Evolutionary conservation across 2,888 invertebrate genomes (phyloP), one percentile per base, ranked within the genome.

Genomic region (Amphipyra tragopoginis): DNA sequence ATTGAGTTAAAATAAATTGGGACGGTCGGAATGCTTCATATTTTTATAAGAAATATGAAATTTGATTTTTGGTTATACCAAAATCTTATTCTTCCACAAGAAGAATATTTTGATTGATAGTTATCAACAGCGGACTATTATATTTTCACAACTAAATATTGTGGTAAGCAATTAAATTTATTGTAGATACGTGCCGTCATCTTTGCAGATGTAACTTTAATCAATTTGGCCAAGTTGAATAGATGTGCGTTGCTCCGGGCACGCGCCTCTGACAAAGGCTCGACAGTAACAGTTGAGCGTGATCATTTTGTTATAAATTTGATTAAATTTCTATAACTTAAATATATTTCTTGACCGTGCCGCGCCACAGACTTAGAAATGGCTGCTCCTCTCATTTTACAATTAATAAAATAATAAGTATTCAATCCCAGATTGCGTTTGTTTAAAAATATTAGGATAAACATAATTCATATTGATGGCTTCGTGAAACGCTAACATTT

Each of bases 241-340:
- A 87, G 75, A 56, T 64, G 66, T 84, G 84, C 86, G 75, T 74
- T 72, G 83, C 78, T 75, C 82, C 79, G 69, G 78, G 87, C 93
- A 91, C 91, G 92, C 85, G 90, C 85, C 82, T 69, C 81, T 78
- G 84, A 88, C 88, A 90, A 91, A 81, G 80, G 60, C 54, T 71
- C 62, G 77, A 78, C 84, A 89, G 88, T 87, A 77, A 78, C 84
- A 89, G 88, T 87, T 86, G 79, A 68, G 71, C 81, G 82, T 83
- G 84, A 85, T 89, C 86, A 90, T 88, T 89, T 89, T 89, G 84
- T 89, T 88, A 87, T 83, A 88, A 89, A 90, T 92, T 92, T 90
- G 88, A 93, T 92, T 93, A 87, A 91, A 90, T 85, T 90, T 91
- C 86, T 89, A 90, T 91, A 88, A 87, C 86, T 81, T 86, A 82